Conservation (phyloP, 2,113 vertebrate species). For the Malurus cyaneus region DNA sequence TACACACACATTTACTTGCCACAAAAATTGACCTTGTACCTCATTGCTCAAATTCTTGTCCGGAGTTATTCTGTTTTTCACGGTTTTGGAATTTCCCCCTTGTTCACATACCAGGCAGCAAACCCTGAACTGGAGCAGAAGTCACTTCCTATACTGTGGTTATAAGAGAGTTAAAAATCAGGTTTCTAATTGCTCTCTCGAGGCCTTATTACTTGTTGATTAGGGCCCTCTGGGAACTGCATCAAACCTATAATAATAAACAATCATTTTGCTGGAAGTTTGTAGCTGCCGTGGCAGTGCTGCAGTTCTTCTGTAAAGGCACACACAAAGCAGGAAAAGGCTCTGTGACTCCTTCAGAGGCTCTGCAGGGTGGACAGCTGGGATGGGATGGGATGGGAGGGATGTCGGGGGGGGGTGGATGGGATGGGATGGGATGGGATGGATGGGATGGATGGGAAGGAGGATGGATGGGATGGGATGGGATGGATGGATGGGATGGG, state of each 20-base stretch:
- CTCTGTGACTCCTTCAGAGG: background rate
- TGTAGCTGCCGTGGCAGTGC: constrained; percentile 54
- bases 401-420: too few species aligned
- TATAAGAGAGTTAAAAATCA: constrained; percentile 82
- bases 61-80: background rate
- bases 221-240: constrained; percentile 87
- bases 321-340: background rate
- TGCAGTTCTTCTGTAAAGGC: background rate
- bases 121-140: background rate
- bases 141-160: constrained; percentile 62
- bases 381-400: background rate
- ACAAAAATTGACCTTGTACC: background rate
- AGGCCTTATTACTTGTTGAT: constrained; percentile 92
- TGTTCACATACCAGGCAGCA: background rate
- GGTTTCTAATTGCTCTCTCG: constrained; percentile 90
- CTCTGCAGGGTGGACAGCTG: background rate
- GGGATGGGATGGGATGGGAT: background rate
- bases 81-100: background rate
- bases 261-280: constrained; percentile 66
- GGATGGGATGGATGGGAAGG: too few species aligned
- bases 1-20: background rate
- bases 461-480: background rate
- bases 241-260: constrained; percentile 89
- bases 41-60: background rate
- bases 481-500: background rate